These are phyloP conservation scores for Eupithecia tripunctaria DNA, from an alignment of 2,888 invertebrate species.

Conservation along the genomic window DNA sequence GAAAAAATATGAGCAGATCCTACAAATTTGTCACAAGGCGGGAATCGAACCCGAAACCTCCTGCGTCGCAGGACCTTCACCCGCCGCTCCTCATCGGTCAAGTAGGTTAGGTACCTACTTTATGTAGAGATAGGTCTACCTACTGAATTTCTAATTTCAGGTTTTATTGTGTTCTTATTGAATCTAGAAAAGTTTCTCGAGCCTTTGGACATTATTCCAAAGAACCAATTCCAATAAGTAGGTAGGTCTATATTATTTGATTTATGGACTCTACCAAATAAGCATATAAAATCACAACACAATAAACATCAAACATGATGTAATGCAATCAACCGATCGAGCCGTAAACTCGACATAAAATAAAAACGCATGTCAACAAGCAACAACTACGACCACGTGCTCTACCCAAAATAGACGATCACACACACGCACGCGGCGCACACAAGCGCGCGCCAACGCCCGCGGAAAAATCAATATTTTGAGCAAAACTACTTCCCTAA, in stretches of 20 bases:
- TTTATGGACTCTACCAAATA: neutral
- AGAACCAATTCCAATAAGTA: neutral
- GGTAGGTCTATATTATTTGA: neutral
- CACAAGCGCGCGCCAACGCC: constrained; percentile 63
- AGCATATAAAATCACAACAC: constrained; percentile 42
- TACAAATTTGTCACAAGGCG: too few species aligned
- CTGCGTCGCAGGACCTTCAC: too few species aligned
- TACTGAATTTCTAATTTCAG: too few species aligned
- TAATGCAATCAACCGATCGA: constrained; percentile 72
- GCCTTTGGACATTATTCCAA: neutral
- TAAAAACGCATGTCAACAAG: constrained; percentile 83
- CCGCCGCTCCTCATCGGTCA: too few species aligned
- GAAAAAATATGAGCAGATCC: too few species aligned
- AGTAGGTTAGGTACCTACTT: too few species aligned
- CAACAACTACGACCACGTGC: constrained; percentile 80
- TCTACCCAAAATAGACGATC: constrained; percentile 77
- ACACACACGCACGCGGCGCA: constrained; percentile 55
- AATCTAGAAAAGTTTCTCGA: neutral
- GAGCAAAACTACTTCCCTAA: constrained; percentile 83
- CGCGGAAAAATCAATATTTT: constrained; percentile 84
- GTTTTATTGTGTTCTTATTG: too few species aligned
- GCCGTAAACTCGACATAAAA: constrained; percentile 71
- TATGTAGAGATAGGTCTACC: too few species aligned
- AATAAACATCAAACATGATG: constrained; percentile 60
- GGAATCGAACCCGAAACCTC: too few species aligned